Evolutionary conservation across 2,797 vertebrate species (phyloP), one percentile per base, ranked within the genome.

Genomic region (Lepidocolaptes lacrymiger): DNA sequence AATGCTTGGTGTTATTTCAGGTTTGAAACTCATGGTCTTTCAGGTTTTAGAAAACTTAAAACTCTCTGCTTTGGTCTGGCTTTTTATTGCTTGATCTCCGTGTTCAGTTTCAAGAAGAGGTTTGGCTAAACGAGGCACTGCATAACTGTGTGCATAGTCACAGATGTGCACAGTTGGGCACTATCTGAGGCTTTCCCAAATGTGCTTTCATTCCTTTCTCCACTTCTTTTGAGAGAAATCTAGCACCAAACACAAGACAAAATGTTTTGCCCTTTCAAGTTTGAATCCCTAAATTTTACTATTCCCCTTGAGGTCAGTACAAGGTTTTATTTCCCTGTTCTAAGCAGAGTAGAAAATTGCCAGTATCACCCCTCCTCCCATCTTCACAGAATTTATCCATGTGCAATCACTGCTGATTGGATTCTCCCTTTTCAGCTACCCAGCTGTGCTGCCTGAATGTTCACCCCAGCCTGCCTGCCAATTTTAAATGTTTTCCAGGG

Each of bases 371-470:
- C 44, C 21, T 39, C 39, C 39, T 39, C 5, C 18, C 13, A 12
- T 74, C 54, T 71, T 80, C 69, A 56, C 10, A 41, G 49, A 46
- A 58, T 78, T 90, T 86, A 49, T 86, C 61, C 20, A 21, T 59
- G n/a, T 93, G 77, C 69, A 55, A 43, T 85, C 49, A 71, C 49
- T 91, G 61, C 32, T 77, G 72, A 64, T 84, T 73, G 74, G 71
- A 72, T 58, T 94, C 39, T 93, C 66, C 69, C 43, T 78, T 78
- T 84, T 86, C 49, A 88, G 80, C 39, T 74, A 88, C 62, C 55
- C 83, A 91, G 66, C 80, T 94, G 85, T 84, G 80, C 69, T 86
- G 58, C 43, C 58, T 94, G 83, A 95, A 78, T 58, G 62, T 58
- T 94, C 84, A 72, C 62, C 66, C 34, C 46, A 62, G 41, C 32